Base-by-base conservation (phyloP, 2,888 invertebrate genomes). In the Andrena flavipes region DNA sequence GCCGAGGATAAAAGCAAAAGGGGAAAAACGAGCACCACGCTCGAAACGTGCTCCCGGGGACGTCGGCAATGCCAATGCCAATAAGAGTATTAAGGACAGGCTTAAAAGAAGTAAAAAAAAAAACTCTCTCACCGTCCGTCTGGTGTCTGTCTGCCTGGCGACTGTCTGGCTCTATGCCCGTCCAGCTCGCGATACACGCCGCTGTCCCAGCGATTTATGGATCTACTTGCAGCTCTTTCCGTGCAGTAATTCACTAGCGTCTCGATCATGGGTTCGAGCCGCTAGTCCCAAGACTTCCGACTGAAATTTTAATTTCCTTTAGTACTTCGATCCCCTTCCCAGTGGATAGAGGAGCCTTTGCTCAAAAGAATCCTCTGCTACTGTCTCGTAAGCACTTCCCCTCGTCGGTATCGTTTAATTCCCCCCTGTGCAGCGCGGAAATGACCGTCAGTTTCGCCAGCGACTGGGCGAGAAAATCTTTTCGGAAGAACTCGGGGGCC, bases 61-160 rank as follows among this genome's bases (percentile, higher is more conserved):
- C 60, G 79, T 59, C 69, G 65, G 69, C 76, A 63, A 75, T 71
- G 75, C 35, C 64, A 65, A 70, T 72, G 79, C 79, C 78, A 82
- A 85, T 85, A 85, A 84, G 80, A 87, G 85, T 84, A 84, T 85
- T 80, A 85, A 82, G 79, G 62, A 16, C 33, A 70, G 56, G 67
- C 42, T 59, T 85, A 63, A 80, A 82, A 87, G 80, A 88, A 76
- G 76, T 73, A 60, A 76, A 85, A 79, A 76, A 85, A 79, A 84
- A 80, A 82, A 48, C 60, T 23, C 63, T 63, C 80, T 64, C 75
- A 84, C 77, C 84, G 86, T 86, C 82, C 76, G 85, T 84, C 87
- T 87, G 89, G 87, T 88, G 88, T 87, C 91, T 83, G 88, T 82
- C 84, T 87, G 90, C 89, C 90, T 89, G 89, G 89, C 88, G 87